These are phyloP conservation scores for Podotricha telesiphe DNA, from an alignment of 2,888 invertebrate species.

Conservation along the genomic window DNA sequence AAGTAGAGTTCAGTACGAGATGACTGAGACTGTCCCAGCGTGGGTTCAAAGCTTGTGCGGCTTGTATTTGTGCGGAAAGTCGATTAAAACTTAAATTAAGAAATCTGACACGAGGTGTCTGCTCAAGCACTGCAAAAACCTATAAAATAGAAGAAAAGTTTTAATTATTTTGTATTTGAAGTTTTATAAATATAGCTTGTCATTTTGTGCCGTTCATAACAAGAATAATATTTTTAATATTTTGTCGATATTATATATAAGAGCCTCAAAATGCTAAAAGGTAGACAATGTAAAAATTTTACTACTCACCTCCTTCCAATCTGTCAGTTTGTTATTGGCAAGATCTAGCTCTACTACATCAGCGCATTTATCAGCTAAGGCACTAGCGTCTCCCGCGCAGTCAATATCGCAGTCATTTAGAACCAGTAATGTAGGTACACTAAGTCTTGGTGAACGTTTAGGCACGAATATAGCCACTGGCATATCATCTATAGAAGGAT, in stretches of 20 bases:
- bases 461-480: slow-evolving; percentile 94
- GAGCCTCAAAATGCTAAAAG: too few species aligned
- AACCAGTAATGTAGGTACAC: slow-evolving; percentile 92
- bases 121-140: slow-evolving; percentile 93
- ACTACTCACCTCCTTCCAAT: slow-evolving; percentile 93
- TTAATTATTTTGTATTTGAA: not conserved
- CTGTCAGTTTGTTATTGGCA: slow-evolving; percentile 94
- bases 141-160: slow-evolving; percentile 56
- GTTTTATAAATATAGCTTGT: not conserved
- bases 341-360: slow-evolving; percentile 97
- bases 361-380: slow-evolving; percentile 91
- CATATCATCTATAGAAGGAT: slow-evolving; percentile 84
- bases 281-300: not conserved
- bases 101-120: slow-evolving; percentile 95
- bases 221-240: too few species aligned
- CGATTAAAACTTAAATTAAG: slow-evolving; percentile 96
- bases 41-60: slow-evolving; percentile 75
- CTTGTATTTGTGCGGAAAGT: slow-evolving; percentile 87
- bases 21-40: slow-evolving; percentile 87
- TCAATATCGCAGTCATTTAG: slow-evolving; percentile 96
- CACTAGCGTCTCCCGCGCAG: slow-evolving; percentile 92
- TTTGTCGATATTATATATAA: too few species aligned
- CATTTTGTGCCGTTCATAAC: not conserved
- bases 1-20: slow-evolving; percentile 94
- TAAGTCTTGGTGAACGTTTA: slow-evolving; percentile 89